Conservation (phyloP, 2,888 invertebrate genomes). For the Gibbula magus region DNA sequence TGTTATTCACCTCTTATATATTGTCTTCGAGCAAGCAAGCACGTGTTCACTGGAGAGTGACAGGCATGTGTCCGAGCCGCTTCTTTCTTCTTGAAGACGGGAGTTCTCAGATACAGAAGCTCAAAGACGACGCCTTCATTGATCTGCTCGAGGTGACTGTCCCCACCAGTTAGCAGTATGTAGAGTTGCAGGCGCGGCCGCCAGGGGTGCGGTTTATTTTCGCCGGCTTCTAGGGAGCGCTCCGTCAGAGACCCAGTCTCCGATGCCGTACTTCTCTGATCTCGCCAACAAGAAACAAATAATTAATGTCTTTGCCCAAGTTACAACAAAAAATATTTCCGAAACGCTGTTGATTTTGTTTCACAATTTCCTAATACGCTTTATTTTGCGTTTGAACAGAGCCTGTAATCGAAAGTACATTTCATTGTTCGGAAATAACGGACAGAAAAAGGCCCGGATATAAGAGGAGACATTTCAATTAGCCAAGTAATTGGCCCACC, state of each 20-base stretch:
- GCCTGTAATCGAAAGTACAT: neutral
- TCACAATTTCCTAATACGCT: conserved; percentile 9
- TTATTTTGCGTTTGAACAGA: conserved; percentile 11
- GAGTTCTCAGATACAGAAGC: too few relatives aligned
- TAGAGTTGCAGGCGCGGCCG: neutral
- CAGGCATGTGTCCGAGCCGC: too few relatives aligned
- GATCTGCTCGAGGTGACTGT: too few relatives aligned
- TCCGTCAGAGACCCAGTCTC: neutral
- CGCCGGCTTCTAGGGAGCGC: neutral
- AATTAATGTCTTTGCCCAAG: conserved; percentile 2
- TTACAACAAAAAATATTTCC: neutral
- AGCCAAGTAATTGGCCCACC: neutral
- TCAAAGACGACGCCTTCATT: too few relatives aligned
- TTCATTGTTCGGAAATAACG: conserved; percentile 11
- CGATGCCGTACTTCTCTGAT: neutral
- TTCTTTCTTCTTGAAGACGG: too few relatives aligned
- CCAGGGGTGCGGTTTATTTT: neutral
- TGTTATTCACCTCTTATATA: too few relatives aligned
- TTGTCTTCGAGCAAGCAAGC: too few relatives aligned
- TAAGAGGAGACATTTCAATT: conserved; percentile 15
- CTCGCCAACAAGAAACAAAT: neutral
- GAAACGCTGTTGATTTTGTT: neutral
- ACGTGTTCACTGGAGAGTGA: too few relatives aligned
- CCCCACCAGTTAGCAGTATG: too few relatives aligned
- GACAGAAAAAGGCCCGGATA: conserved; percentile 5